Evolutionary conservation across 1,140 invertebrate species (phyloP).

Genomic region (Cydia amplana): DNA sequence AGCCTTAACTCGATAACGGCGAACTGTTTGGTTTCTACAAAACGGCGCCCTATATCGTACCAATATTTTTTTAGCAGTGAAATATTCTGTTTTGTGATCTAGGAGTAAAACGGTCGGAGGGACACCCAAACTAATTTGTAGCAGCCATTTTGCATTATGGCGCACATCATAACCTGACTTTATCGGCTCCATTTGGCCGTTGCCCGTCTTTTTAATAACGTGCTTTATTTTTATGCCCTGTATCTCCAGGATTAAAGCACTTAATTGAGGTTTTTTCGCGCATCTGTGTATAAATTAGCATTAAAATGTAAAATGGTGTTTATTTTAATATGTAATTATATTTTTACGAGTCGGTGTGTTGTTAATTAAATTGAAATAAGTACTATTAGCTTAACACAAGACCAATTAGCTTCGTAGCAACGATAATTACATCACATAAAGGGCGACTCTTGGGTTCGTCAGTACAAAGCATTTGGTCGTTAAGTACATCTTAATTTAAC

Average conservation of each 20-base stretch:
- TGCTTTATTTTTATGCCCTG: conserved; percentile 72
- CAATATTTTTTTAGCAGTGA: conserved; percentile 35
- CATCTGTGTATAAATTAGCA: conserved; percentile 48
- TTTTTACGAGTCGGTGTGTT: background rate
- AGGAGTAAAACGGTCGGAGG: conserved; percentile 41
- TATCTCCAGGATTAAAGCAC: conserved; percentile 61
- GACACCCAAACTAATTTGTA: conserved; percentile 54
- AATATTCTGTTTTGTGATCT: conserved; percentile 38
- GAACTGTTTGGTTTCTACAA: conserved; percentile 44
- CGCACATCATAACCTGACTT: conserved; percentile 60
- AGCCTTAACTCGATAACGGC: conserved; percentile 56
- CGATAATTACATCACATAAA: conserved; percentile 19
- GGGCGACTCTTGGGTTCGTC: conserved; percentile 13
- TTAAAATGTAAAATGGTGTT: conserved; percentile 35
- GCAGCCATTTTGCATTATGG: conserved; percentile 58
- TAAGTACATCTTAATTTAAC: conserved; percentile 40
- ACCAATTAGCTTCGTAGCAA: conserved; percentile 2
- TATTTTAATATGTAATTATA: background rate
- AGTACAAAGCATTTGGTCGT: conserved; percentile 18
- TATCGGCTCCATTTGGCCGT: conserved; percentile 67
- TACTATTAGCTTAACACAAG: background rate
- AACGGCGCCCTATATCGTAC: conserved; percentile 29
- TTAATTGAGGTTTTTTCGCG: conserved; percentile 63
- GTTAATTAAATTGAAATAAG: background rate
- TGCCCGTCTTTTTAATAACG: conserved; percentile 71